A percentile compares a stretch with the other conserved stretches of the same genome.
phyloP scores from a whole-genome alignment of 2,113 vertebrate genomes.

The Pelecanus crispus region DNA sequence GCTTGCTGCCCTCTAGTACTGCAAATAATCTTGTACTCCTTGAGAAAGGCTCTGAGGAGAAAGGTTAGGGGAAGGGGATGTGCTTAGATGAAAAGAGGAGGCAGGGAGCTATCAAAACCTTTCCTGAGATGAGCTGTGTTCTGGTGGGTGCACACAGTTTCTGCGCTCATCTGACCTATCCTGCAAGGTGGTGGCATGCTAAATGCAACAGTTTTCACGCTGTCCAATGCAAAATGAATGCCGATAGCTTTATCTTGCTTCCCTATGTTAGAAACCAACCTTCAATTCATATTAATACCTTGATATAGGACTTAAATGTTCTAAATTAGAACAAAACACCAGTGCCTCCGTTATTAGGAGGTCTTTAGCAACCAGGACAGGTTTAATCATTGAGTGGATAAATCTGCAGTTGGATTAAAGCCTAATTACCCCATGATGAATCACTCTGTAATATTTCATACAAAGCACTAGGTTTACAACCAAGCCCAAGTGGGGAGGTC shows the following conservation, averaged over 20 bases:
- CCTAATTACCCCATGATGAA: slow-evolving; percentile 21
- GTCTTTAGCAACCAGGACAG: not conserved
- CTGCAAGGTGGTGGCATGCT: not conserved
- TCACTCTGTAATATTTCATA: not conserved
- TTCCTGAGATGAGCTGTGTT: not conserved
- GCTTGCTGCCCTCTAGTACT: not conserved
- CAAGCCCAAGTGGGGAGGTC: not conserved
- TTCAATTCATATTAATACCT: not conserved
- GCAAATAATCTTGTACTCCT: not conserved
- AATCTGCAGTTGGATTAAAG: slow-evolving; percentile 23
- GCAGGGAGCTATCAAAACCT: not conserved
- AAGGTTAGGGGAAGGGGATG: not conserved
- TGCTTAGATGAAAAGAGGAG: not conserved
- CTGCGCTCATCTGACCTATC: not conserved
- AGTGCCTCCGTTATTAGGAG: not conserved
- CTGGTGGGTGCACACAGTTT: not conserved
- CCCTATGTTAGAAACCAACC: not conserved
- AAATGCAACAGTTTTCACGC: not conserved
- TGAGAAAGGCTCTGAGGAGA: not conserved
- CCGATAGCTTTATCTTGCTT: not conserved
- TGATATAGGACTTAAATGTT: not conserved
- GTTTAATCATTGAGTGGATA: slow-evolving; percentile 1
- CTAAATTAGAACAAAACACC: not conserved
- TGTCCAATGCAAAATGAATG: not conserved
- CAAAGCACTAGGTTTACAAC: not conserved